Conservation (phyloP, 1,140 invertebrate genomes). For the Steinernema khuongi region DNA sequence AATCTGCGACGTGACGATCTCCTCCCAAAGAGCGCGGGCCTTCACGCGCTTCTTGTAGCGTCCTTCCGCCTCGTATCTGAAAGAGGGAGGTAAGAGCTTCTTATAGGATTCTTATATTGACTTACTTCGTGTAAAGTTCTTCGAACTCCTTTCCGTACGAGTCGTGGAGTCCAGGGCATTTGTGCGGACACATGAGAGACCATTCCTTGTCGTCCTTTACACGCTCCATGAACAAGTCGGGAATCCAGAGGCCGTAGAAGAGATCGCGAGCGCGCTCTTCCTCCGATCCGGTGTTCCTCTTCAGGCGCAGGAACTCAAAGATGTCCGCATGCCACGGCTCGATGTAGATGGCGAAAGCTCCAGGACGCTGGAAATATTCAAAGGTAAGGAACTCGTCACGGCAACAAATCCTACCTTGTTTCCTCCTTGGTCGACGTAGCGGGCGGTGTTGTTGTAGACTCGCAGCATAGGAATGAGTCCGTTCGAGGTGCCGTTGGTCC, state of each 20-base stretch:
- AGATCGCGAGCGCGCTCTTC: constrained; percentile 85
- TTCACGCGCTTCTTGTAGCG: constrained; percentile 71
- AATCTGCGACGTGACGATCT: constrained; percentile 88
- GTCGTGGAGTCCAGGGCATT: constrained; percentile 81
- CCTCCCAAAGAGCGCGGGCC: constrained; percentile 85
- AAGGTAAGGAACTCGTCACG: background rate
- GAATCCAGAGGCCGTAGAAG: constrained; percentile 97
- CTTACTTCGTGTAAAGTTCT: constrained; percentile 73
- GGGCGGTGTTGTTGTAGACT: constrained; percentile 89
- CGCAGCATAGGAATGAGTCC: constrained; percentile 94
- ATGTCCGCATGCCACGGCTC: constrained; percentile 99
- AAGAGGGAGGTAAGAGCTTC: background rate
- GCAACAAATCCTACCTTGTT: constrained; percentile 70
- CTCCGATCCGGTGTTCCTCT: constrained; percentile 90
- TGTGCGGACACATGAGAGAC: constrained; percentile 93
- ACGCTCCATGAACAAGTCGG: constrained; percentile 95
- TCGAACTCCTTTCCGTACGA: constrained; percentile 93
- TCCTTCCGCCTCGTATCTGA: constrained; percentile 78
- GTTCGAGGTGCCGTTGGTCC: constrained; percentile 89
- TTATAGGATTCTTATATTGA: background rate
- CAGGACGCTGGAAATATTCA: constrained; percentile 72
- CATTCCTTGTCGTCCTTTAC: constrained; percentile 80
- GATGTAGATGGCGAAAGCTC: constrained; percentile 95
- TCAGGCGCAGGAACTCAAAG: constrained; percentile 87
- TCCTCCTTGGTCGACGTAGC: constrained; percentile 96